phyloP scores from a whole-genome alignment of 2,888 invertebrate genomes.

The Nymphalis polychloros region DNA sequence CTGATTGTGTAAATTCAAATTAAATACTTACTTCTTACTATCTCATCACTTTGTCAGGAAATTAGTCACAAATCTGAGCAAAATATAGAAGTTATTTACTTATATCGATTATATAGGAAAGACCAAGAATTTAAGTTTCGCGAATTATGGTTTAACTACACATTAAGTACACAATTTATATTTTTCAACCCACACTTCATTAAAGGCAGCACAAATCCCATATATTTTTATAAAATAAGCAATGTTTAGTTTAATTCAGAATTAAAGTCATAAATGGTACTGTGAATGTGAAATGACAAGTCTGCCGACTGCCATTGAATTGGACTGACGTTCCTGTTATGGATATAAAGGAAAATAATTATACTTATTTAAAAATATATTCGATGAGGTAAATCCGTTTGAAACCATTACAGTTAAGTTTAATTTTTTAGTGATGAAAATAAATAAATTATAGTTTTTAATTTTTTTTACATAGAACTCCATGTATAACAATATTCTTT shows the following conservation, averaged over 20 bases:
- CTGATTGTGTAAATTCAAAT: constrained; percentile 8
- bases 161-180: constrained; percentile 1
- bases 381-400: not conserved
- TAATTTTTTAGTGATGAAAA: no score
- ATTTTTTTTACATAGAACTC: no score
- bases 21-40: constrained; percentile 60
- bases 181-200: not conserved
- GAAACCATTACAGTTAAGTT: not conserved
- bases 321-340: constrained; percentile 52
- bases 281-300: constrained; percentile 64
- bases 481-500: no score
- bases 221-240: constrained; percentile 27
- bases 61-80: constrained; percentile 63
- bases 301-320: constrained; percentile 53
- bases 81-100: constrained; percentile 62
- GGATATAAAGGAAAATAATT: constrained; percentile 5
- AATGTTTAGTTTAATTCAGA: constrained; percentile 32
- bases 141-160: constrained; percentile 8
- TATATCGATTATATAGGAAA: constrained; percentile 67
- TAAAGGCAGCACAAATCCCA: constrained; percentile 6
- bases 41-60: constrained; percentile 73
- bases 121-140: constrained; percentile 46
- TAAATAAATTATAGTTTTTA: no score
- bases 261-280: constrained; percentile 47
- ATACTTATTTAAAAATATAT: not conserved